Percentiles rank a stretch among this genome's conserved stretches.
phyloP scores from a whole-genome alignment of 30 jellyfish, hydroid and myxozoan genomes.

The Chrysaora quinquecirrha region DNA sequence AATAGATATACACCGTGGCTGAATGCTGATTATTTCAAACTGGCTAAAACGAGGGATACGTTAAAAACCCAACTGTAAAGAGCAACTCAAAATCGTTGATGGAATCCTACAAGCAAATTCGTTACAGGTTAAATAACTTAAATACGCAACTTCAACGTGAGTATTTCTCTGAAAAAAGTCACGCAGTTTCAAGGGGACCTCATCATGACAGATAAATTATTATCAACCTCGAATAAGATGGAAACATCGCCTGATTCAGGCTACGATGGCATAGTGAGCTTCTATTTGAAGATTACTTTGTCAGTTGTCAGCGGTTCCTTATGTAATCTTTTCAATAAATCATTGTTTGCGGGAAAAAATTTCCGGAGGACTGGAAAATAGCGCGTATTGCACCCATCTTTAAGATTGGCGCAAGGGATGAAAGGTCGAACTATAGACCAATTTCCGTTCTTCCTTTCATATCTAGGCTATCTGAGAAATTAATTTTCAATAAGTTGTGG shows the following conservation, averaged over 20 bases:
- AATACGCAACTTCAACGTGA: conserved; percentile 30
- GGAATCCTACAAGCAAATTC: conserved; percentile 39
- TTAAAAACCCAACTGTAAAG: conserved; percentile 13
- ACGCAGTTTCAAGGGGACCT: conserved; percentile 6
- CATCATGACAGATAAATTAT: conserved; percentile 18
- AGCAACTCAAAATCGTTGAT: conserved; percentile 13
- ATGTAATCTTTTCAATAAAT: conserved; percentile 23
- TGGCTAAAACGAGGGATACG: conserved; percentile 22
- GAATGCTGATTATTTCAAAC: conserved; percentile 15
- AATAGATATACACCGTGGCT: conserved; percentile 24
- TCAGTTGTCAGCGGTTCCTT: conserved; percentile 1
- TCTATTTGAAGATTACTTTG: background rate
- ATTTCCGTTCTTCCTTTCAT: conserved; percentile 22
- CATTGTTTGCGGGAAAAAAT: conserved; percentile 27
- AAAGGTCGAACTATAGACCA: conserved; percentile 58
- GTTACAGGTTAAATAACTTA: conserved; percentile 7
- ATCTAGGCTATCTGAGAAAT: conserved; percentile 30
- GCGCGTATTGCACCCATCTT: conserved; percentile 45
- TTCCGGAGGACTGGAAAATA: conserved; percentile 22
- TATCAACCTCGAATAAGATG: conserved; percentile 12
- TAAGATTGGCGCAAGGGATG: conserved; percentile 47
- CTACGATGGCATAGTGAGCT: conserved; percentile 35
- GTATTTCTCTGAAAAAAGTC: conserved; percentile 10
- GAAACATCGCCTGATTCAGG: conserved; percentile 29
- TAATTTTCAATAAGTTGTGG: background rate